These are phyloP conservation scores for Lepidurus packardi DNA, from an alignment of 1,140 invertebrate genomes.

Conservation along the genomic window DNA sequence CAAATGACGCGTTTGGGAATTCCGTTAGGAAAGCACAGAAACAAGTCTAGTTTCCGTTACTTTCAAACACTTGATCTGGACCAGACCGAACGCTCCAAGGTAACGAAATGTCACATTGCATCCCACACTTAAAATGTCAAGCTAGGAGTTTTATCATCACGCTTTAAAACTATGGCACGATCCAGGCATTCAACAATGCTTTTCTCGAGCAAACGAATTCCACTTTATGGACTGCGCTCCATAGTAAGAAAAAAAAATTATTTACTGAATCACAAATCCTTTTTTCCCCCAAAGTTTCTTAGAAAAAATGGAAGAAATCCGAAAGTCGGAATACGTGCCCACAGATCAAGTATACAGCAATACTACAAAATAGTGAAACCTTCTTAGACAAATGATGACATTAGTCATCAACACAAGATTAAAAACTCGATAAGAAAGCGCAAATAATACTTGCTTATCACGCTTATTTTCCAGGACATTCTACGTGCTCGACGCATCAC, in stretches of 20 bases:
- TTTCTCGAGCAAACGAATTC: conserved; percentile 66
- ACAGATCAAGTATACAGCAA: conserved; percentile 49
- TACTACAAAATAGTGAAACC: neutral
- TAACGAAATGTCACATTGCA: conserved; percentile 31
- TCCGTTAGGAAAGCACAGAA: conserved; percentile 47
- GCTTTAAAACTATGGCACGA: conserved; percentile 57
- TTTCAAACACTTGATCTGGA: conserved; percentile 50
- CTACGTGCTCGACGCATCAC: conserved; percentile 62
- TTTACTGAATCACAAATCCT: conserved; percentile 30
- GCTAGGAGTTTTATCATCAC: conserved; percentile 63
- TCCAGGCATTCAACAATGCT: conserved; percentile 63
- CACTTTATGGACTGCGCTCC: conserved; percentile 73
- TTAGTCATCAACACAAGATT: conserved; percentile 4
- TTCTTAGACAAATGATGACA: neutral
- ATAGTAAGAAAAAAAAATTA: conserved; percentile 55
- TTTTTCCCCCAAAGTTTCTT: conserved; percentile 54
- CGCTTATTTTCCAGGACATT: conserved; percentile 51
- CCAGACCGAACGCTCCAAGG: conserved; percentile 36
- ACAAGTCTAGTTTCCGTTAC: conserved; percentile 50
- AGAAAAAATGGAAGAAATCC: conserved; percentile 56
- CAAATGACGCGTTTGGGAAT: conserved; percentile 53
- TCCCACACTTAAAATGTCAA: conserved; percentile 30
- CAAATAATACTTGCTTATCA: conserved; percentile 27
- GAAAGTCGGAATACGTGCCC: conserved; percentile 56
- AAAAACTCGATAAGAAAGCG: conserved; percentile 26